A percentile compares a stretch with the other conserved stretches of the same genome.
Conservation (phyloP, 2,888 invertebrate genomes). For the Macaria liturata region DNA sequence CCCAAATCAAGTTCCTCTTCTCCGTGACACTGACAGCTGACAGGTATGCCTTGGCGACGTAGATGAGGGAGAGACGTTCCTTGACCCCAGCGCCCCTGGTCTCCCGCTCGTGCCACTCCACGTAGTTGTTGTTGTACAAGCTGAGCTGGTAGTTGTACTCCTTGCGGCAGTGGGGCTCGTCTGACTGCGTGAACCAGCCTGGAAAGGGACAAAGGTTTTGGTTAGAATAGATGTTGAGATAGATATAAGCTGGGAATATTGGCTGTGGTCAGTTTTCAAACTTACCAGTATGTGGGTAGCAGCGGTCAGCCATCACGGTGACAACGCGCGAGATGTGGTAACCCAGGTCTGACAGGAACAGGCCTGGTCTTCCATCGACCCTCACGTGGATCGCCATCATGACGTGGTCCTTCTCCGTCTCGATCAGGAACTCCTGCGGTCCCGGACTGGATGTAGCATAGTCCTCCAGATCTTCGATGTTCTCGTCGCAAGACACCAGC, state of each 20-base stretch:
- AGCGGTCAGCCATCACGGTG: conserved; percentile 93
- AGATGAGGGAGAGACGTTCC: conserved; percentile 88
- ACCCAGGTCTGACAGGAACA: conserved; percentile 93
- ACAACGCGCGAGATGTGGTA: conserved; percentile 95
- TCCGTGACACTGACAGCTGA: conserved; percentile 94
- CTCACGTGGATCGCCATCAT: conserved; percentile 90
- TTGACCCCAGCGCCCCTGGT: conserved; percentile 86
- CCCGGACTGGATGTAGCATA: conserved; percentile 85
- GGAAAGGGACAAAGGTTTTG: conserved; percentile 26
- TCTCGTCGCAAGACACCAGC: conserved; percentile 95
- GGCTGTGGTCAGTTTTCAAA: conserved; percentile 5
- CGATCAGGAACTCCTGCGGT: conserved; percentile 83
- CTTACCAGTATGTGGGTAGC: conserved; percentile 94
- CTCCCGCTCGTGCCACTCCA: conserved; percentile 93
- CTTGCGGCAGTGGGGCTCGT: conserved; percentile 90
- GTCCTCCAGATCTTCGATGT: conserved; percentile 85
- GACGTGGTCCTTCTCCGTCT: conserved; percentile 94
- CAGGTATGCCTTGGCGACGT: conserved; percentile 90
- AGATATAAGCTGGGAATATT: too few relatives aligned
- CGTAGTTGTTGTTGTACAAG: conserved; percentile 87
- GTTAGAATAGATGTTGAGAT: too few relatives aligned
- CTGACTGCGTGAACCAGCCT: conserved; percentile 94
- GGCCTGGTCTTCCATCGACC: conserved; percentile 89
- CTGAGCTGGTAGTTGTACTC: conserved; percentile 93
- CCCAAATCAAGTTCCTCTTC: conserved; percentile 94